phyloP scores from a whole-genome alignment of 2,797 vertebrate species.

The Perodicticus potto region DNA sequence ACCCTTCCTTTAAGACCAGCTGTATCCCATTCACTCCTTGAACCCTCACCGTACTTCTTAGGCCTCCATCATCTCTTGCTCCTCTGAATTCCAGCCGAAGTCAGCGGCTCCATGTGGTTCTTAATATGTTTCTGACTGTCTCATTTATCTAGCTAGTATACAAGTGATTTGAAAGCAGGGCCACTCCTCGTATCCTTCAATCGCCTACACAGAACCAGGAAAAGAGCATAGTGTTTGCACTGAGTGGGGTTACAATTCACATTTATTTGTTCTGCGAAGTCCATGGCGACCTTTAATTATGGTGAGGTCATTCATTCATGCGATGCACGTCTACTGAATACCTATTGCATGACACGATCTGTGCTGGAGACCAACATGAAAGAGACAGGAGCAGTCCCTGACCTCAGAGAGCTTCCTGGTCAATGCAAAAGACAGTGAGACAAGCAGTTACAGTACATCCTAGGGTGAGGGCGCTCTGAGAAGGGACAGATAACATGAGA shows the following conservation, averaged over 20 bases:
- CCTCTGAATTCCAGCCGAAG: constrained; percentile 23
- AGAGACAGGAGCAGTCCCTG: not conserved
- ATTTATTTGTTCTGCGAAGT: constrained; percentile 33
- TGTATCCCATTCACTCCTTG: not conserved
- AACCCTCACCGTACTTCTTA: not conserved
- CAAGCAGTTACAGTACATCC: not conserved
- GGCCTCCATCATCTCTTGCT: not conserved
- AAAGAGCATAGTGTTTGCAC: not conserved
- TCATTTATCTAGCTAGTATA: not conserved
- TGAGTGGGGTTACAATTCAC: not conserved
- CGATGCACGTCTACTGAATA: not conserved
- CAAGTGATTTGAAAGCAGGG: not conserved
- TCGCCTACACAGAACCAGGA: constrained; percentile 28
- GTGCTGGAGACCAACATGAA: not conserved
- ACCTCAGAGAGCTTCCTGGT: not conserved
- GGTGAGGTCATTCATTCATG: not conserved
- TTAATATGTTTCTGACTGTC: constrained; percentile 21
- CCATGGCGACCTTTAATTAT: constrained; percentile 30
- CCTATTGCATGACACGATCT: not conserved
- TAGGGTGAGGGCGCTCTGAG: not conserved
- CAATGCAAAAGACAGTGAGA: constrained; percentile 11
- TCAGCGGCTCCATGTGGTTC: not conserved
- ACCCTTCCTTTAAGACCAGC: not conserved
- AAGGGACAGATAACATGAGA: not conserved
- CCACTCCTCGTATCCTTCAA: not conserved